Evolutionary conservation across 2,797 vertebrate genomes (phyloP).

Genomic region (Mormyrops attenuatus): DNA sequence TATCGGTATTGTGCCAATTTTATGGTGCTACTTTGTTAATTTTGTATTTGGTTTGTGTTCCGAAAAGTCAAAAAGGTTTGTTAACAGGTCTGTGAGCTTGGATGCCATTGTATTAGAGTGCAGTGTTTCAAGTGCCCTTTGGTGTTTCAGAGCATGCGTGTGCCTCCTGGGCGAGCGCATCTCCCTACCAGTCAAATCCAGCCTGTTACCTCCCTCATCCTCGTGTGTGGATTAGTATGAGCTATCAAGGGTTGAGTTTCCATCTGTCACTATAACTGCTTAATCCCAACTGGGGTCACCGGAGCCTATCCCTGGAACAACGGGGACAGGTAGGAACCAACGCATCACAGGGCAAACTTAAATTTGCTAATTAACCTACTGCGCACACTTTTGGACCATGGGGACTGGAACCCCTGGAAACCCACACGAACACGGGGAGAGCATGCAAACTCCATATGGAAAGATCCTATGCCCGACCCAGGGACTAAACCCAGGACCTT

Average conservation of each 20-base stretch:
- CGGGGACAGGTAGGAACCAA: too few relatives aligned
- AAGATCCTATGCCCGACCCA: not conserved
- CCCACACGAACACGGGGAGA: too few relatives aligned
- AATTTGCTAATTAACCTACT: too few relatives aligned
- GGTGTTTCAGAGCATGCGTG: not conserved
- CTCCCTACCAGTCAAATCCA: not conserved
- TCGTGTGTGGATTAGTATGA: not conserved
- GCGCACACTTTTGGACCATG: too few relatives aligned
- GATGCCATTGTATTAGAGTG: not conserved
- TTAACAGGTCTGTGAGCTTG: not conserved
- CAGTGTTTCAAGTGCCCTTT: not conserved
- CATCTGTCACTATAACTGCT: not conserved
- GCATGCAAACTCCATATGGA: too few relatives aligned
- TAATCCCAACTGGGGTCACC: not conserved
- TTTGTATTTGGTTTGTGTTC: not conserved
- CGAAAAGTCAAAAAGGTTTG: not conserved
- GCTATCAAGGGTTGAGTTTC: not conserved
- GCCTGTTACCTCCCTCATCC: not conserved
- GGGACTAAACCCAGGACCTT: not conserved
- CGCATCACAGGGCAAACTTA: too few relatives aligned
- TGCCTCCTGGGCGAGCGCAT: not conserved
- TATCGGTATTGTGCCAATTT: not conserved
- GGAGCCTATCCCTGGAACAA: too few relatives aligned
- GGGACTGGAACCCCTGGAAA: too few relatives aligned
- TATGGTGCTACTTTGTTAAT: not conserved